Evolutionary conservation across 2,113 vertebrate species (phyloP), one percentile per base, ranked within the genome.

Genomic region (Alosa alosa): DNA sequence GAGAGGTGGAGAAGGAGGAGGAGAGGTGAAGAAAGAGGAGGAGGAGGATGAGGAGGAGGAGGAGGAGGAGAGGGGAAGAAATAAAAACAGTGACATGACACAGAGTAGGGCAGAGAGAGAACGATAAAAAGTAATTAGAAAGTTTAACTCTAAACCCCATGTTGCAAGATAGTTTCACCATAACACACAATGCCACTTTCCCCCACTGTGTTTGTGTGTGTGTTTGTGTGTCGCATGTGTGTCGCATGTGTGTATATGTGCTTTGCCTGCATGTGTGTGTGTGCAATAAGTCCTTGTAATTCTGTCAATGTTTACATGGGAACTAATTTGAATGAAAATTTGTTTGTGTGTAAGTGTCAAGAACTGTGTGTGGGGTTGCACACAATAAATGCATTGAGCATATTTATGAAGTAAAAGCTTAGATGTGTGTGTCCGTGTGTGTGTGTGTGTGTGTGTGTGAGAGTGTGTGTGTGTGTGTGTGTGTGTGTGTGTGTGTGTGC

Each of bases 161-260:
- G 25, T 72, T 72, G 64, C 64, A 25, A 49, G 64, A 9, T 11
- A 10, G 64, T 72, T 72, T 72, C 25, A 39, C 4, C 25, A 20
- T 82, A 6, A 50, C 11, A 22, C n/a, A 57, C 78, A 82, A 50
- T 22, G 1, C 11, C 17, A 60, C 9, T 25, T 36, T 20, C 17
- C 31, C 8, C 18, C 11, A 11, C 20, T 55, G 6, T 47, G 39
- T 47, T 31, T 6, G 39, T 41, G 68, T 81, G 57, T 41, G 47
- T 82, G 82, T 36, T 50, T 84, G 81, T 22, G 31, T 36, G n/a
- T 44, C 46, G 85, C 81, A 85, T 86, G 82, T 64, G 82, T 86
- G 60, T 31, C 17, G 15, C 3, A 17, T 55, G 47, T 84, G n/a
- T 22, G 72, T 86, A 31, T 72, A 31, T 25, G 57, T 50, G 46